These are phyloP conservation scores for Heliconius himera DNA, from an alignment of 1,140 invertebrate species.

Conservation along the genomic window DNA sequence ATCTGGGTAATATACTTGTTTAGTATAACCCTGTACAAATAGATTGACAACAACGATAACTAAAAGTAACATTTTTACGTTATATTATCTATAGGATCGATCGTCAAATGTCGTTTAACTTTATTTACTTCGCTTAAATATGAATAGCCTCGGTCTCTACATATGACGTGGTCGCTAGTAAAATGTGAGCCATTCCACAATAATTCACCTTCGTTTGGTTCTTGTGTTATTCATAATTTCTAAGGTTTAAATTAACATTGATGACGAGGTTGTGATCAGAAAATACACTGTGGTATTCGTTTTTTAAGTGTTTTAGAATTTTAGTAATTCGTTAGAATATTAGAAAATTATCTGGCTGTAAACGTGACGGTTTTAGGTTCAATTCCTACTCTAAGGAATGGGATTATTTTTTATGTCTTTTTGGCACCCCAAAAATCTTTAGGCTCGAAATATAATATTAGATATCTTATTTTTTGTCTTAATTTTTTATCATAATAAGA, in stretches of 20 bases:
- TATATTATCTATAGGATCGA: constrained; percentile 11
- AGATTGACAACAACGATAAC: not conserved
- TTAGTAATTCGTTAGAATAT: not conserved
- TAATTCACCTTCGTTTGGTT: not conserved
- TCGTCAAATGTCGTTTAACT: constrained; percentile 22
- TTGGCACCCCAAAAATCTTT: too few relatives aligned
- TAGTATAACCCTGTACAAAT: not conserved
- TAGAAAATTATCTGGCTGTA: not conserved
- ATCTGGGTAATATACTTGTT: constrained; percentile 39
- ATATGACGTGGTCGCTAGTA: constrained; percentile 19
- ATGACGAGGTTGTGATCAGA: not conserved
- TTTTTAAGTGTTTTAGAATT: not conserved
- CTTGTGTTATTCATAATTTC: constrained; percentile 8
- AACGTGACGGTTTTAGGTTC: too few relatives aligned
- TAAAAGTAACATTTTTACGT: constrained; percentile 1
- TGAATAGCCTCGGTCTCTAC: constrained; percentile 1
- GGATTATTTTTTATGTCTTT: too few relatives aligned
- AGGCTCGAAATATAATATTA: too few relatives aligned
- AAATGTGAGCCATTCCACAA: constrained; percentile 18
- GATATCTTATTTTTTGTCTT: too few relatives aligned
- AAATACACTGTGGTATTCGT: not conserved
- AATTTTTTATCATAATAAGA: too few relatives aligned
- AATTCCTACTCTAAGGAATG: too few relatives aligned
- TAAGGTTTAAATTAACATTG: constrained; percentile 1
- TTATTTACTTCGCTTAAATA: constrained; percentile 33